These are phyloP conservation scores for Erebia epiphron DNA, from an alignment of 2,888 invertebrate genomes.

Conservation along the genomic window DNA sequence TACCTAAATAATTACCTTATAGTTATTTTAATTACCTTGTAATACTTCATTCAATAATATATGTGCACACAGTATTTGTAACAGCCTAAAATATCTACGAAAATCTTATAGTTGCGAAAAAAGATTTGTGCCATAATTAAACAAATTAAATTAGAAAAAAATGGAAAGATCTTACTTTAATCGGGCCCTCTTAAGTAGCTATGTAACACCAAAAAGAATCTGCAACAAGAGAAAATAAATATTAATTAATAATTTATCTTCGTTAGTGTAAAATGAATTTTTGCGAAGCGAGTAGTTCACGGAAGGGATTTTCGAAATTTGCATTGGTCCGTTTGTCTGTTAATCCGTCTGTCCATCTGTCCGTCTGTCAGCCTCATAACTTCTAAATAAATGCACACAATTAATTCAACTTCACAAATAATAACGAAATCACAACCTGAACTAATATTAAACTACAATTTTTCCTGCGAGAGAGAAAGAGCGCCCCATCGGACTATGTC, in stretches of 20 bases:
- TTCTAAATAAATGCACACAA: too few relatives aligned
- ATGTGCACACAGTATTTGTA: conserved; percentile 2
- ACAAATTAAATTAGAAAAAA: conserved; percentile 17
- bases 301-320: too few relatives aligned
- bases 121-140: not conserved
- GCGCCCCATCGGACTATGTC: too few relatives aligned
- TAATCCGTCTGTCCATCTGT: not conserved
- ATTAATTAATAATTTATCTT: too few relatives aligned
- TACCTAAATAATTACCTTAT: not conserved
- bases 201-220: conserved; percentile 55
- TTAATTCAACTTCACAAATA: too few relatives aligned
- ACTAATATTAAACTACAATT: too few relatives aligned
- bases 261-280: too few relatives aligned
- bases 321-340: not conserved
- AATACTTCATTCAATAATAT: conserved; percentile 4
- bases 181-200: conserved; percentile 37
- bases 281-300: too few relatives aligned
- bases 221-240: conserved; percentile 63
- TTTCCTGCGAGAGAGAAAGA: too few relatives aligned
- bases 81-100: not conserved
- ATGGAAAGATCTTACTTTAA: conserved; percentile 50
- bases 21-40: conserved; percentile 2
- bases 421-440: too few relatives aligned
- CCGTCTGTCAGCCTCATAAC: too few relatives aligned
- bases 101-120: not conserved